phyloP scores from a whole-genome alignment of 2,888 invertebrate species.

The Folsomia manolachei region DNA sequence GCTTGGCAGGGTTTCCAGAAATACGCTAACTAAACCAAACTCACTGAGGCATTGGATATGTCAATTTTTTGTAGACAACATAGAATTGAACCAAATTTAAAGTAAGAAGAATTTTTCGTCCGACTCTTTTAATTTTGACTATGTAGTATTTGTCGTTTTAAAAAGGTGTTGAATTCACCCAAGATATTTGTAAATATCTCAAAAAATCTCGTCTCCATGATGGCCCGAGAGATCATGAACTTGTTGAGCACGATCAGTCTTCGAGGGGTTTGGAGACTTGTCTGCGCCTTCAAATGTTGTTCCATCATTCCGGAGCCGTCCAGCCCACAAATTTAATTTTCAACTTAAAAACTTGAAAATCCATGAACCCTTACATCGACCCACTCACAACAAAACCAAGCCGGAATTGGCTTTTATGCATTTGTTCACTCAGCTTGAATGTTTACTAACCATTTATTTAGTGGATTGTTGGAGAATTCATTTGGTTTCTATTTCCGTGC shows the following conservation, averaged over 20 bases:
- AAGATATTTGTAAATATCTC: background rate
- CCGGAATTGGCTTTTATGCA: background rate
- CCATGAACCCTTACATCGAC: background rate
- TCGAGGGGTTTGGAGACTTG: background rate
- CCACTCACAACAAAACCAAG: no score
- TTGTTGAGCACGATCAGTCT: slow-evolving; percentile 1
- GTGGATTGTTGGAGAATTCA: background rate
- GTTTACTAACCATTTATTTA: background rate
- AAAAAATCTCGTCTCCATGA: background rate
- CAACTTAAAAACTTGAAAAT: background rate
- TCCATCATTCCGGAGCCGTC: slow-evolving; percentile 24
- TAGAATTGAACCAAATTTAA: no score
- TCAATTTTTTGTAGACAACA: no score
- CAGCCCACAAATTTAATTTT: slow-evolving; percentile 28
- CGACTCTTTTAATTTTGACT: no score
- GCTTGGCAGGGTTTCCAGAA: no score
- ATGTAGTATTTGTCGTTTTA: no score
- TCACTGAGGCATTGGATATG: no score
- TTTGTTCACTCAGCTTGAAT: background rate
- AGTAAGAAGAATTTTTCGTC: no score
- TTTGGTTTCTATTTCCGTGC: background rate
- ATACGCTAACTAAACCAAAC: no score
- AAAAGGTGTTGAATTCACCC: background rate
- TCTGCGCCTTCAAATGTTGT: background rate
- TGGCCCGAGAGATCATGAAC: background rate